A percentile compares a stretch with the other conserved stretches of the same genome.
Evolutionary conservation across 53 echinoderm and acorn worm species (phyloP).

Genomic region (Luidia sarsii): DNA sequence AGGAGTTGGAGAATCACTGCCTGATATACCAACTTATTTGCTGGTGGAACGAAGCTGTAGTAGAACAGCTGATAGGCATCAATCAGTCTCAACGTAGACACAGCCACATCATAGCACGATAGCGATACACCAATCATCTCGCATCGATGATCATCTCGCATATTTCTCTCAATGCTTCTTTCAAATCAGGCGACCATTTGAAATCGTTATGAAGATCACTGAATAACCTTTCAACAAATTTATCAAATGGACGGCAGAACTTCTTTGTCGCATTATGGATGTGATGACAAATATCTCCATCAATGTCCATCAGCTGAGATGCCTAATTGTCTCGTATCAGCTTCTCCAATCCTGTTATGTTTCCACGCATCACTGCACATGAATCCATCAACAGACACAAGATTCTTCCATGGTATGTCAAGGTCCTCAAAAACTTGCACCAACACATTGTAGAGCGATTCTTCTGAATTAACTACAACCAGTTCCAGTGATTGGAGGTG

Average conservation of each 20-base stretch:
- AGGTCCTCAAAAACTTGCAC: neutral
- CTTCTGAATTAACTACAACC: neutral
- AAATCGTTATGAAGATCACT: slow-evolving; percentile 21
- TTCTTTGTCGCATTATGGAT: slow-evolving; percentile 39
- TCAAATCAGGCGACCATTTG: slow-evolving; percentile 36
- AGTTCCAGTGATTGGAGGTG: neutral
- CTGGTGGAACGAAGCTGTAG: too few species aligned
- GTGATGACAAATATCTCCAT: slow-evolving; percentile 53
- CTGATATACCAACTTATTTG: too few species aligned
- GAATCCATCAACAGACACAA: neutral
- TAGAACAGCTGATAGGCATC: too few species aligned
- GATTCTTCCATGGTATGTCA: slow-evolving; percentile 1
- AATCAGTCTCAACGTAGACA: too few species aligned
- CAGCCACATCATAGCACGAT: too few species aligned
- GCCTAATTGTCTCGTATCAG: too few species aligned
- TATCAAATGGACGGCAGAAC: slow-evolving; percentile 31
- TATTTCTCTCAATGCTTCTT: slow-evolving; percentile 15
- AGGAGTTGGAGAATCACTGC: too few species aligned
- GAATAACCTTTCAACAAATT: slow-evolving; percentile 21
- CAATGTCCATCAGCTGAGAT: too few species aligned
- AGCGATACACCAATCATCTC: slow-evolving; percentile 19
- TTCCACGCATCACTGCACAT: slow-evolving; percentile 48
- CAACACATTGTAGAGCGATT: neutral
- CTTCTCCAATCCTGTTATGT: slow-evolving; percentile 48
- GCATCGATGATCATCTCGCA: too few species aligned